Conservation (phyloP, 2,888 invertebrate species). For the Calameuta pallipes region DNA sequence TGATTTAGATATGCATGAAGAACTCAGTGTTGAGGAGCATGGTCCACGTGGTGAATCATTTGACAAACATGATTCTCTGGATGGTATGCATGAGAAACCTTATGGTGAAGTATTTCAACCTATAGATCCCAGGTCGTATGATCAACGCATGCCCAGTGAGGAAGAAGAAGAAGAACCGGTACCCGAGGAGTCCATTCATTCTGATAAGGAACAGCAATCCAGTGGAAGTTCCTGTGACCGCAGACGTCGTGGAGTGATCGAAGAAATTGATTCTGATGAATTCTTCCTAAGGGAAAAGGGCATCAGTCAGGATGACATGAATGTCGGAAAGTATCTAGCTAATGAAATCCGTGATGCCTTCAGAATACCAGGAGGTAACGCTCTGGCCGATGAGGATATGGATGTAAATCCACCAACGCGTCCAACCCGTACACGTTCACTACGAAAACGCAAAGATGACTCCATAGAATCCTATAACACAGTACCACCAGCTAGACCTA, state of each 20-base stretch:
- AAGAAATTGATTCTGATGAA: conserved; percentile 89
- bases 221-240: conserved; percentile 72
- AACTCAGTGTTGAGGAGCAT: conserved; percentile 9
- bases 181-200: conserved; percentile 51
- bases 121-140: conserved; percentile 42
- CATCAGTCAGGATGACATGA: conserved; percentile 85
- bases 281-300: conserved; percentile 87
- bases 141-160: conserved; percentile 39
- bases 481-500: conserved; percentile 67
- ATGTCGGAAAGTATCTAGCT: conserved; percentile 81
- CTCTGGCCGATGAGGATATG: conserved; percentile 68
- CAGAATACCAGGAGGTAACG: conserved; percentile 73
- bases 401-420: conserved; percentile 47
- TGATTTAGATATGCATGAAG: conserved; percentile 1
- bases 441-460: conserved; percentile 50
- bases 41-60: conserved; percentile 11
- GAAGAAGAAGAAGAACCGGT: conserved; percentile 40
- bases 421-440: conserved; percentile 48
- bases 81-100: conserved; percentile 1
- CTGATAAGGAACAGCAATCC: conserved; percentile 70
- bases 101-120: conserved; percentile 40
- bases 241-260: conserved; percentile 76
- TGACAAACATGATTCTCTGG: conserved; percentile 3
- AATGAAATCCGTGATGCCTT: conserved; percentile 85
- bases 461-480: conserved; percentile 46